A percentile compares a stretch with the other conserved stretches of the same genome.
phyloP scores from a whole-genome alignment of 2,888 invertebrate genomes.

The Archips crataeganus region DNA sequence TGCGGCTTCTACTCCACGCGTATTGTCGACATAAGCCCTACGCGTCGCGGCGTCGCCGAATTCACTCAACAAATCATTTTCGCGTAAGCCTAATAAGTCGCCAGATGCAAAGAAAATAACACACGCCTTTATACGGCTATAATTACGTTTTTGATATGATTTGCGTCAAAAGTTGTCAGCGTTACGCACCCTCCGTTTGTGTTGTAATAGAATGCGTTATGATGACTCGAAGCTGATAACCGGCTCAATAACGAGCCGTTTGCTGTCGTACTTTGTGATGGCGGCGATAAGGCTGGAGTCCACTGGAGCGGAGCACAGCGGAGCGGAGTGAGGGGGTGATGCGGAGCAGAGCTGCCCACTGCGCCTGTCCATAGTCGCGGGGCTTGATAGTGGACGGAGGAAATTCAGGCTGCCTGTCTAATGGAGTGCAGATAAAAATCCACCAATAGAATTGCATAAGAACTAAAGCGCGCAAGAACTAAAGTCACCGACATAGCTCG shows the following conservation, averaged over 20 bases:
- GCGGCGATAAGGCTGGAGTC: neutral
- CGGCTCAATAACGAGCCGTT: conserved; percentile 19
- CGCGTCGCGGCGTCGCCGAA: neutral
- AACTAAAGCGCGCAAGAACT: too few relatives aligned
- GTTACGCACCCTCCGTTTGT: conserved; percentile 13
- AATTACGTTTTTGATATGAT: conserved; percentile 4
- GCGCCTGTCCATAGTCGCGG: too few relatives aligned
- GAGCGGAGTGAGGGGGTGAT: too few relatives aligned
- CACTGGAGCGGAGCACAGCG: too few relatives aligned
- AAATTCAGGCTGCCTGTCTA: too few relatives aligned
- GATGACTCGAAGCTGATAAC: conserved; percentile 23
- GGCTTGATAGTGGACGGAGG: too few relatives aligned
- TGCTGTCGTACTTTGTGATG: neutral
- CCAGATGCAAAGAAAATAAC: neutral
- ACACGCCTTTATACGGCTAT: conserved; percentile 2
- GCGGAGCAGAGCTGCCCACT: too few relatives aligned
- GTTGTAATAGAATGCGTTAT: conserved; percentile 12
- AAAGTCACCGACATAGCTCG: too few relatives aligned
- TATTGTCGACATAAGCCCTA: neutral
- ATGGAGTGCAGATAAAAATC: too few relatives aligned
- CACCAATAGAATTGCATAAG: too few relatives aligned
- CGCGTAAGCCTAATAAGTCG: neutral
- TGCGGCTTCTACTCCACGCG: neutral
- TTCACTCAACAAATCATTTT: neutral
- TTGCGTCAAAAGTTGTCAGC: neutral